These are phyloP conservation scores for Microtus montanus DNA, from an alignment of 2,113 vertebrate species.

Conservation along the genomic window DNA sequence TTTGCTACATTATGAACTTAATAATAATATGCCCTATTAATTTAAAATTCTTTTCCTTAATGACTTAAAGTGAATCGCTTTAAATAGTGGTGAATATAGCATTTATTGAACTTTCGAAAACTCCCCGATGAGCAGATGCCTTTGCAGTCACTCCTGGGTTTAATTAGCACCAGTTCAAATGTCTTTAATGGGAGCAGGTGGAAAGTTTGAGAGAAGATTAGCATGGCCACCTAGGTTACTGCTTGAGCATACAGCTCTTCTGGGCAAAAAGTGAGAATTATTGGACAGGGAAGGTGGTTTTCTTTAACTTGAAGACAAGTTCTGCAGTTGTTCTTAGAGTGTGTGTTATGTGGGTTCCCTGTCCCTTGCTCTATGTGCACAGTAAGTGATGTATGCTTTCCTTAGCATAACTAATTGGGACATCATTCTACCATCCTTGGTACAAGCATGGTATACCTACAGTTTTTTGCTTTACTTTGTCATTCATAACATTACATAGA, in stretches of 20 bases:
- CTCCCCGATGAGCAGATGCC: constrained; percentile 26
- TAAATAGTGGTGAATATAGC: constrained; percentile 1
- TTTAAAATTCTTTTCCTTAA: neutral
- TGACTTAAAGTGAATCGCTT: neutral
- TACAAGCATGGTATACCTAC: no score
- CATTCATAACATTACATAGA: no score
- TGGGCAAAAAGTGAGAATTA: constrained; percentile 72
- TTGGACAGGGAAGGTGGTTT: constrained; percentile 64
- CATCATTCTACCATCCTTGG: no score
- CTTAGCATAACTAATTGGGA: constrained; percentile 68
- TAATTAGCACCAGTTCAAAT: constrained; percentile 60
- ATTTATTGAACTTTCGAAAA: neutral
- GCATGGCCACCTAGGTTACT: constrained; percentile 56
- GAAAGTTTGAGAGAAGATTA: constrained; percentile 58
- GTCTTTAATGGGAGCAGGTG: constrained; percentile 42
- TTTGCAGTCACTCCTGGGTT: constrained; percentile 8
- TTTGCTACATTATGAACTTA: constrained; percentile 17
- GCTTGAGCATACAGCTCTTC: constrained; percentile 56
- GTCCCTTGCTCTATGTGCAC: constrained; percentile 57
- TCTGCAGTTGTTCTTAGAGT: constrained; percentile 72
- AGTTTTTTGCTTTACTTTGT: no score
- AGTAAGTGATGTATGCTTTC: constrained; percentile 79
- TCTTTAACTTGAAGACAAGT: constrained; percentile 69
- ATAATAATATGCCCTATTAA: neutral
- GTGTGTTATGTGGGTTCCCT: constrained; percentile 72